phyloP scores from a whole-genome alignment of 1,140 invertebrate genomes.

The Brachionus asplanchnoidis region DNA sequence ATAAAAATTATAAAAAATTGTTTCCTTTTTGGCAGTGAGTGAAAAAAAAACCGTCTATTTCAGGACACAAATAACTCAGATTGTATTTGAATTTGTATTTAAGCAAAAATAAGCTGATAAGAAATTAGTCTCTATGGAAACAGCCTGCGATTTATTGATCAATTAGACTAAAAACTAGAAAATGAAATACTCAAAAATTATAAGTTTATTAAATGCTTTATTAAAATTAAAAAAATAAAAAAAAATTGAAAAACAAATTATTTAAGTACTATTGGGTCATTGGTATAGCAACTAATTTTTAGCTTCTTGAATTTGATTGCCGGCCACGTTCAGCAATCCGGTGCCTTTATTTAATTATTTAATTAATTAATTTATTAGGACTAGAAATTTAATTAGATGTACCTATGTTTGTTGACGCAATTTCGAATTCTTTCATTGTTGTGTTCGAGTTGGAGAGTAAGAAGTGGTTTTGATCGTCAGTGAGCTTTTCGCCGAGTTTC shows the following conservation, averaged over 20 bases:
- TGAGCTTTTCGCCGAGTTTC: slow-evolving; percentile 66
- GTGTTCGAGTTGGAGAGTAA: slow-evolving; percentile 60
- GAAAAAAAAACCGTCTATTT: neutral
- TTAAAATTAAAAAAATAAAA: neutral
- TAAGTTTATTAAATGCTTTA: neutral
- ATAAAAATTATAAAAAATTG: neutral
- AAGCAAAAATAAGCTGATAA: neutral
- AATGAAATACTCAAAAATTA: neutral
- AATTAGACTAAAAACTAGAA: slow-evolving; percentile 15
- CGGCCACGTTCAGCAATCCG: neutral
- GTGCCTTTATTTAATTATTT: neutral
- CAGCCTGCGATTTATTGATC: slow-evolving; percentile 27
- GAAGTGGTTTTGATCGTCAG: slow-evolving; percentile 62
- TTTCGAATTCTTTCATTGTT: slow-evolving; percentile 61
- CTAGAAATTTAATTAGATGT: slow-evolving; percentile 43
- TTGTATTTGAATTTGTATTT: slow-evolving; percentile 32
- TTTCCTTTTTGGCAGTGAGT: neutral
- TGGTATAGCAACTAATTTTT: slow-evolving; percentile 40
- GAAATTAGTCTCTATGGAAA: neutral
- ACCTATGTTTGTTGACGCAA: slow-evolving; percentile 59
- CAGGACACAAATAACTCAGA: neutral
- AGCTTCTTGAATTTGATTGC: slow-evolving; percentile 30
- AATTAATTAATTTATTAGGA: neutral
- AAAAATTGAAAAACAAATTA: slow-evolving; percentile 1
- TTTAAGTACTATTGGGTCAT: slow-evolving; percentile 18